A percentile compares a stretch with the other conserved stretches of the same genome.
phyloP scores from a whole-genome alignment of 64 coral and sea anemone genomes.

The Porites australiensis region DNA sequence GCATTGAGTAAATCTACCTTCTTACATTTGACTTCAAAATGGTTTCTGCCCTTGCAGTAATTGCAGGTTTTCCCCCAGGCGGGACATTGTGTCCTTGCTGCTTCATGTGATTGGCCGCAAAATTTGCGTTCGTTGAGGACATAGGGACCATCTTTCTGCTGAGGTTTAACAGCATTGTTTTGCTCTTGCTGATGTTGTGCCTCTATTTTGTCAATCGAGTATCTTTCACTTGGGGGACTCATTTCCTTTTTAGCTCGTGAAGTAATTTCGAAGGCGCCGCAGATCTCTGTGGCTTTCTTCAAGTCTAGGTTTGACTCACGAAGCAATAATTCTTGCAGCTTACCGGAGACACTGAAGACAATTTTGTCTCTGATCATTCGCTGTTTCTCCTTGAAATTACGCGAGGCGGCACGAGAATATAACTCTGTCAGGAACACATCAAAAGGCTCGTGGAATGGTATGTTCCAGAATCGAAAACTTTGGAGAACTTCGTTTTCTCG shows the following conservation, averaged over 20 bases:
- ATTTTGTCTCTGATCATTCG: constrained; percentile 59
- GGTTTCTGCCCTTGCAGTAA: constrained; percentile 39
- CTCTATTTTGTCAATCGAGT: too few relatives aligned
- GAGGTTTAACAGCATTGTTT: background rate
- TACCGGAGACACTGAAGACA: constrained; percentile 6
- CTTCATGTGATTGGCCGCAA: constrained; percentile 2
- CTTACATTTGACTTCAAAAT: constrained; percentile 28
- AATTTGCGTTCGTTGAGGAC: background rate
- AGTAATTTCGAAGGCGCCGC: constrained; percentile 35
- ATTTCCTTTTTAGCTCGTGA: constrained; percentile 11
- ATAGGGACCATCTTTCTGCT: background rate
- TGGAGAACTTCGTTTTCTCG: constrained; percentile 12
- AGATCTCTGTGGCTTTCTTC: constrained; percentile 45
- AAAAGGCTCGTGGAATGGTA: background rate
- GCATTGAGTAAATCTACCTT: background rate
- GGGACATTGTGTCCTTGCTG: background rate
- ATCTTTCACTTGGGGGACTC: background rate
- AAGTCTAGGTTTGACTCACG: constrained; percentile 22
- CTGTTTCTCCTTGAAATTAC: constrained; percentile 42
- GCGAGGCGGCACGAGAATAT: background rate
- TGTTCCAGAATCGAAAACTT: constrained; percentile 34
- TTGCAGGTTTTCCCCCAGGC: constrained; percentile 20
- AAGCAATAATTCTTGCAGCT: constrained; percentile 51
- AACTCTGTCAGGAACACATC: too few relatives aligned
- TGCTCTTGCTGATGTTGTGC: too few relatives aligned